Conservation (phyloP, 2,888 invertebrate species). For the Conistra vaccinii region DNA sequence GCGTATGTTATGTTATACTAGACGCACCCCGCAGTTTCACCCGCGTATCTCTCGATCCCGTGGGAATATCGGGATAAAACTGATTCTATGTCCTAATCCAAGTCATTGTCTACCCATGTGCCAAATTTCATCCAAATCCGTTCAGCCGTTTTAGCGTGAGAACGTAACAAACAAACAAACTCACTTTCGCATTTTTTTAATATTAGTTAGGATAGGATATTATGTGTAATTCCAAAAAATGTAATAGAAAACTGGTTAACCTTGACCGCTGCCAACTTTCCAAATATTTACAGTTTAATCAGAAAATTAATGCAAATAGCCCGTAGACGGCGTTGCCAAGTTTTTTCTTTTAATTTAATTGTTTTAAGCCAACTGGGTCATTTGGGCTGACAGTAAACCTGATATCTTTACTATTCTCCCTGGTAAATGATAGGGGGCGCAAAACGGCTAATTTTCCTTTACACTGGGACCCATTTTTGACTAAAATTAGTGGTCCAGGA, state of each 20-base stretch:
- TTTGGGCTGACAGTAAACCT: constrained; percentile 34
- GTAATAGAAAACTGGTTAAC: not conserved
- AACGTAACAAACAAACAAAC: too few relatives aligned
- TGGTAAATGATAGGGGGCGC: not conserved
- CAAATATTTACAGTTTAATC: constrained; percentile 37
- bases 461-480: constrained; percentile 13
- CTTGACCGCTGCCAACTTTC: constrained; percentile 21
- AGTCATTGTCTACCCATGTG: too few relatives aligned
- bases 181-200: too few relatives aligned
- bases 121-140: too few relatives aligned
- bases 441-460: constrained; percentile 29
- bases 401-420: constrained; percentile 40
- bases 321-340: constrained; percentile 30
- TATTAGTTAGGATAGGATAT: too few relatives aligned
- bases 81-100: too few relatives aligned
- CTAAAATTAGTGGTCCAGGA: constrained; percentile 22
- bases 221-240: constrained; percentile 5
- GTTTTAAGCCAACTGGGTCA: constrained; percentile 23
- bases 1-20: too few relatives aligned
- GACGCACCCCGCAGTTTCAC: too few relatives aligned
- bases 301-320: constrained; percentile 40
- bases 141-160: too few relatives aligned
- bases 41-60: too few relatives aligned
- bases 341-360: constrained; percentile 37
- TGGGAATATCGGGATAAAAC: too few relatives aligned